Evolutionary conservation across 1,140 invertebrate species (phyloP), one percentile per base, ranked within the genome.

Genomic region (Calephelis nemesis): DNA sequence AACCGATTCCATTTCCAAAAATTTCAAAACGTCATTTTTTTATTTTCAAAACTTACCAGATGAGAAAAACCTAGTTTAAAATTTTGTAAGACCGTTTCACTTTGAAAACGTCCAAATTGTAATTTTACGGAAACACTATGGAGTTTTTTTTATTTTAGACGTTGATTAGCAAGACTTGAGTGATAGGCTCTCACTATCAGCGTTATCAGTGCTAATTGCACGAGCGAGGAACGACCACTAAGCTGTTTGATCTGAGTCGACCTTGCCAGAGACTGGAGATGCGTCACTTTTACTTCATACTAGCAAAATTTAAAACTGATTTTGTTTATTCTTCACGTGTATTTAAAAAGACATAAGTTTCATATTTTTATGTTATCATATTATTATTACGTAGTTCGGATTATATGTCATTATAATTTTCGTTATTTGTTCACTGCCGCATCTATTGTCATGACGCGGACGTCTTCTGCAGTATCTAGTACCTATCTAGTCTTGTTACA

Each of bases 171-270:
- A 30, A 47, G 50, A 60, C 47, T 47, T 54, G 65, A 67, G 52
- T 42, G 65, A 60, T 65, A 54, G 58, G 62, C 5, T 52, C 62
- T 63, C 52, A 11, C 52, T 81, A 79, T 75, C 71, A 71, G 70
- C 49, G 67, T 76, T 81, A 80, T 85, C 83, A 78, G 76, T 73
- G 68, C 69, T 85, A 83, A 87, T 85, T 83, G 83, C 72, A 72
- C 64, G 69, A 74, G 71, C 69, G 63, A 67, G 71, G 74, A 75
- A 74, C 65, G 70, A 70, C 45, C 69, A 75, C 75, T 81, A 79
- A 79, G 75, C 79, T 65, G 69, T 65, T 63, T 68, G 76, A 80
- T 76, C 77, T 69, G 30, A 8, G 19, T 13, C 69, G 80, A 82
- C 84, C 83, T 87, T 84, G 82, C 48, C 58, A 65, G 79, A 75